Evolutionary conservation across 2,888 invertebrate genomes (phyloP).

Genomic region (Phytoseiulus persimilis): DNA sequence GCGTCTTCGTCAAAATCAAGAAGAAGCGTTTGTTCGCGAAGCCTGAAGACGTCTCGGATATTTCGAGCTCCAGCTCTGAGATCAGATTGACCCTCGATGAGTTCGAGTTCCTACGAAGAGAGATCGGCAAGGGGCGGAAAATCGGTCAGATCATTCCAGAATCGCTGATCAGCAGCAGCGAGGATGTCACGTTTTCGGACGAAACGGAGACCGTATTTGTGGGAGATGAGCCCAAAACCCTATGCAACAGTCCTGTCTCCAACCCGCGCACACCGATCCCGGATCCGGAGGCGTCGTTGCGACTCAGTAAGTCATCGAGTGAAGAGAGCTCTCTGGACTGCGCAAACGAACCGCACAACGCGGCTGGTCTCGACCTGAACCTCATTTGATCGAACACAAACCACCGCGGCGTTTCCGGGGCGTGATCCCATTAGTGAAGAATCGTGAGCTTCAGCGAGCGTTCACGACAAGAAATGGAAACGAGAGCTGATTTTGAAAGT

Average conservation of each 20-base stretch:
- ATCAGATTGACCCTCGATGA: slow-evolving; percentile 29
- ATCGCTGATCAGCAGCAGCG: slow-evolving; percentile 35
- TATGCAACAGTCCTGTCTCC: slow-evolving; percentile 36
- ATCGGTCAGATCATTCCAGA: slow-evolving; percentile 29
- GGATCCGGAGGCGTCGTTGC: slow-evolving; percentile 32
- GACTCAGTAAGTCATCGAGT: slow-evolving; percentile 34
- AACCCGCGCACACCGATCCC: slow-evolving; percentile 30
- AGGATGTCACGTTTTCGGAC: slow-evolving; percentile 36
- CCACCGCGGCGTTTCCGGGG: background rate
- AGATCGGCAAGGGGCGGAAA: slow-evolving; percentile 36
- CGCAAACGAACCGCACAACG: slow-evolving; percentile 27
- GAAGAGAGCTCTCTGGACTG: slow-evolving; percentile 25
- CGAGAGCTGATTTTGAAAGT: background rate
- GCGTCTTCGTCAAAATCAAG: slow-evolving; percentile 27
- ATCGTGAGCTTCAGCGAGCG: background rate
- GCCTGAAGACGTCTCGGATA: slow-evolving; percentile 19
- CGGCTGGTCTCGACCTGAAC: slow-evolving; percentile 25
- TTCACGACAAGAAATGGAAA: background rate
- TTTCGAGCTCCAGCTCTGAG: slow-evolving; percentile 24
- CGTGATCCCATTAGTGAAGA: no score
- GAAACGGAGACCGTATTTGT: slow-evolving; percentile 29
- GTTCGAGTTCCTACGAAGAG: slow-evolving; percentile 35
- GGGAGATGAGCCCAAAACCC: slow-evolving; percentile 36
- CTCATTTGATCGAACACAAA: background rate
- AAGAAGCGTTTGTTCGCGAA: slow-evolving; percentile 30